Conservation (phyloP, 1,140 invertebrate genomes). For the fruit fly (Drosophila melanogaster) region DNA sequence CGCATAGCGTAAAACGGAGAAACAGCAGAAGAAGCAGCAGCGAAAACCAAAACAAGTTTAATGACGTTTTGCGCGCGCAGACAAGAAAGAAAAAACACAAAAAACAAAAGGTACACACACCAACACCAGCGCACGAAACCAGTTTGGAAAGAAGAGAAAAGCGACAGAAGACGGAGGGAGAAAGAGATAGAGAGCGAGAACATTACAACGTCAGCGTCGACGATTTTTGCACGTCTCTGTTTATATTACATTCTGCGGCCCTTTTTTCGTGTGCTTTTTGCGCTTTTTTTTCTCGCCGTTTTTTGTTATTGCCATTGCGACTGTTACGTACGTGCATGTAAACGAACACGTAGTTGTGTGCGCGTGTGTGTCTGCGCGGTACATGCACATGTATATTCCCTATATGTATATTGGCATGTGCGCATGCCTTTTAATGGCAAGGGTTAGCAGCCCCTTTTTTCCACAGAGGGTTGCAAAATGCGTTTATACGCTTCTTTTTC, state of each 20-base stretch:
- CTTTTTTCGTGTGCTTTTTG: slow-evolving; percentile 42
- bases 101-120: slow-evolving; percentile 15
- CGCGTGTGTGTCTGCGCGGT: background rate
- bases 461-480: slow-evolving; percentile 69
- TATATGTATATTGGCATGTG: slow-evolving; percentile 37
- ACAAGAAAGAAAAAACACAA: slow-evolving; percentile 39
- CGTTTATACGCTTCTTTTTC: slow-evolving; percentile 31
- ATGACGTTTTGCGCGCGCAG: slow-evolving; percentile 81
- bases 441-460: slow-evolving; percentile 59
- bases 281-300: slow-evolving; percentile 3
- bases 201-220: slow-evolving; percentile 39
- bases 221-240: slow-evolving; percentile 78
- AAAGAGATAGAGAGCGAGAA: slow-evolving; percentile 21
- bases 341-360: slow-evolving; percentile 16
- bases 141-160: slow-evolving; percentile 30
- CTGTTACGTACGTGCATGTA: slow-evolving; percentile 46
- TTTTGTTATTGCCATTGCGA: slow-evolving; percentile 34
- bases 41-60: slow-evolving; percentile 84
- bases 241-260: slow-evolving; percentile 75
- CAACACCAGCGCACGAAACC: slow-evolving; percentile 35
- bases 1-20: slow-evolving; percentile 72
- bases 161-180: slow-evolving; percentile 7
- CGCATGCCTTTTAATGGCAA: slow-evolving; percentile 68
- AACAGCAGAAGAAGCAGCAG: slow-evolving; percentile 63
- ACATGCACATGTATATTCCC: slow-evolving; percentile 5